A percentile compares a stretch with the other conserved stretches of the same genome.
Evolutionary conservation across 1,140 invertebrate species (phyloP).

Genomic region (Condylostylus longicornis): DNA sequence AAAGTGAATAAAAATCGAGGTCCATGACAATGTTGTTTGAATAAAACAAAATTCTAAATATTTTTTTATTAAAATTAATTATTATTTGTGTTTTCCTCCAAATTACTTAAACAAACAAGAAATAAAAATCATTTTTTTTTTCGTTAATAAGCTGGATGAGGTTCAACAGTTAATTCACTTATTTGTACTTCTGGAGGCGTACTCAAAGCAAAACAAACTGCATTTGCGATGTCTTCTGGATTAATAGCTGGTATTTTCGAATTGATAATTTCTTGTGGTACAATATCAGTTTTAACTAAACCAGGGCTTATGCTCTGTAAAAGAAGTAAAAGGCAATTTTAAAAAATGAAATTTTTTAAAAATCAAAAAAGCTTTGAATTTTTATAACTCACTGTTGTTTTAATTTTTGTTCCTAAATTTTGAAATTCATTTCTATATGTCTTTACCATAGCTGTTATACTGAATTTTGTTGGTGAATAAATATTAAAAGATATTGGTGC

Average conservation of each 20-base stretch:
- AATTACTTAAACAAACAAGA: no score
- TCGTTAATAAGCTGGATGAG: no score
- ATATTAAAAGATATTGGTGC: constrained; percentile 26
- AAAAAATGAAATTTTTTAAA: no score
- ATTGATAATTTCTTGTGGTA: constrained; percentile 4
- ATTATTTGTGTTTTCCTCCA: no score
- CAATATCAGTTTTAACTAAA: constrained; percentile 38
- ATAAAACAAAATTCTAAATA: no score
- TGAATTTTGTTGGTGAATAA: constrained; percentile 53
- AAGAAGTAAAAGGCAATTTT: no score
- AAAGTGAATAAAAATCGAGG: no score
- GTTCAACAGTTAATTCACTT: constrained; percentile 8
- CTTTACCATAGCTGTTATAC: constrained; percentile 47
- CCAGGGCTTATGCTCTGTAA: constrained; percentile 41
- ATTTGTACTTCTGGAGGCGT: constrained; percentile 10
- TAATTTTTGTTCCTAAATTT: constrained; percentile 40
- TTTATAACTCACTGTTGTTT: constrained; percentile 51
- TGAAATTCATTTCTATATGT: constrained; percentile 47
- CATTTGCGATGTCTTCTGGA: constrained; percentile 7
- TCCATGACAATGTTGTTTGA: no score
- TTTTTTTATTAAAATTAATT: no score
- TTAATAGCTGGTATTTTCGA: no score
- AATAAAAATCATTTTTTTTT: no score
- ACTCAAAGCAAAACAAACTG: constrained; percentile 6
- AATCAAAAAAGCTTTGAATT: no score